Evolutionary conservation across 2,797 vertebrate species (phyloP).

Genomic region (Ctenochaetus hawaiiensis): DNA sequence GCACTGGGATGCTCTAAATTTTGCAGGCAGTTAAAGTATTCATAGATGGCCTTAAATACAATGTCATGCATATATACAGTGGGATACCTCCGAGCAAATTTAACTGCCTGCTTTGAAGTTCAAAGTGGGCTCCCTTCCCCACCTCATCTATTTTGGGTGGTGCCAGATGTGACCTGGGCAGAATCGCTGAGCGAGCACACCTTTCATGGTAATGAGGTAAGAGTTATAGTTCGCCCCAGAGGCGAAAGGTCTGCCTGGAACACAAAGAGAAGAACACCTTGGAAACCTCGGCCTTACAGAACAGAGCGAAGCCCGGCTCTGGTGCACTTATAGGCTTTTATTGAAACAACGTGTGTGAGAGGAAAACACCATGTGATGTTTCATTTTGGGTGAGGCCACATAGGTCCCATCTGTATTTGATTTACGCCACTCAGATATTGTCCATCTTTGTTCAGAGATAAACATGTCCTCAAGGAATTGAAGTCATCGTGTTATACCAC

Average conservation of each 20-base stretch:
- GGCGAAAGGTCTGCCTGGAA: conserved; percentile 66
- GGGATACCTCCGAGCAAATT: conserved; percentile 44
- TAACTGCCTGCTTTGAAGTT: conserved; percentile 76
- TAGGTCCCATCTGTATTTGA: conserved; percentile 47
- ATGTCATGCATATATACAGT: conserved; percentile 34
- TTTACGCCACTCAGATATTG: conserved; percentile 18
- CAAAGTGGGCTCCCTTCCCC: conserved; percentile 57
- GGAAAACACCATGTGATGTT: conserved; percentile 33
- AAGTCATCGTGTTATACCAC: not conserved
- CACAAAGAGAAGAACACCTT: conserved; percentile 64
- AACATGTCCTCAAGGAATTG: not conserved
- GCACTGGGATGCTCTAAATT: not conserved
- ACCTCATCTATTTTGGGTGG: conserved; percentile 42
- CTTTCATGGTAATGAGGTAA: conserved; percentile 78
- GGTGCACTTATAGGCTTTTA: conserved; percentile 42
- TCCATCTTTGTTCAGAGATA: conserved; percentile 3
- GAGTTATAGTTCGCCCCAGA: conserved; percentile 65
- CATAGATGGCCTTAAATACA: not conserved
- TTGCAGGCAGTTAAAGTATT: conserved; percentile 9
- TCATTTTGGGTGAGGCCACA: conserved; percentile 35
- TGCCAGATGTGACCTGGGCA: conserved; percentile 83
- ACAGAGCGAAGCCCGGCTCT: conserved; percentile 41
- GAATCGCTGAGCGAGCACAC: conserved; percentile 69
- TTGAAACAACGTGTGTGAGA: conserved; percentile 58
- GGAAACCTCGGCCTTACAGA: conserved; percentile 61